Evolutionary conservation across 2,797 vertebrate species (phyloP), one percentile per base, ranked within the genome.

Genomic region (Anomalospiza imberbis): DNA sequence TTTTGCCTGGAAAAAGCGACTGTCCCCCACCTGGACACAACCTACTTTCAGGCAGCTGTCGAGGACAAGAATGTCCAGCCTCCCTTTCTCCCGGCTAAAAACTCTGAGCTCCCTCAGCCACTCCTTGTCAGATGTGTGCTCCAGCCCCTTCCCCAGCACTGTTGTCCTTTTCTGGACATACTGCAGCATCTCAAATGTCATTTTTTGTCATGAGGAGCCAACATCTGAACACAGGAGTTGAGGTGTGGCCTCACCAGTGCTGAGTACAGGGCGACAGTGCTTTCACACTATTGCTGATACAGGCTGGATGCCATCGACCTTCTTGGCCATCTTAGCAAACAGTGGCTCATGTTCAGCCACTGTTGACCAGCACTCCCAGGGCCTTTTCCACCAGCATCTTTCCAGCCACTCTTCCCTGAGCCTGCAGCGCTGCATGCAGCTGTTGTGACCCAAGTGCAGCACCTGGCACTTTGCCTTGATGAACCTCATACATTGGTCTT

Each of bases 31-130:
- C 25, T 28, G 38, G 31, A 17, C 24, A 20, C 31, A 34, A 6
- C 15, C 13, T 47, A 10, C 13, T 12, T 24, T 19, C 17, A 36
- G 34, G 21, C 5, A 28, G 31, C 6, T 71, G 14, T 24, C 1
- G 0, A 6, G 21, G 47, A 6, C 22, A 6, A 34, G 3, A 36
- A n/a, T n/a, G n/a, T n/a, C n/a, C n/a, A n/a, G n/a, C n/a, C n/a
- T n/a, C n/a, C n/a, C n/a, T 47, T 71, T 65, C 7, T 32, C 13
- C 53, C 32, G 13, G 9, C 21, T 72, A 24, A 47, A 66, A 63
- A 4, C 25, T 6, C 38, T 0, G 0, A 53, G 58, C 18, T 60
- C 40, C 22, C 11, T 78, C 40, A 24, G 34, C 18, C 54, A 11
- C 34, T 84, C 6, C 29, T 47, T 13, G 19, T 15, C 13, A n/a